Base-by-base conservation (phyloP, 2,113 vertebrate genomes). In the Malaclemys terrapin region DNA sequence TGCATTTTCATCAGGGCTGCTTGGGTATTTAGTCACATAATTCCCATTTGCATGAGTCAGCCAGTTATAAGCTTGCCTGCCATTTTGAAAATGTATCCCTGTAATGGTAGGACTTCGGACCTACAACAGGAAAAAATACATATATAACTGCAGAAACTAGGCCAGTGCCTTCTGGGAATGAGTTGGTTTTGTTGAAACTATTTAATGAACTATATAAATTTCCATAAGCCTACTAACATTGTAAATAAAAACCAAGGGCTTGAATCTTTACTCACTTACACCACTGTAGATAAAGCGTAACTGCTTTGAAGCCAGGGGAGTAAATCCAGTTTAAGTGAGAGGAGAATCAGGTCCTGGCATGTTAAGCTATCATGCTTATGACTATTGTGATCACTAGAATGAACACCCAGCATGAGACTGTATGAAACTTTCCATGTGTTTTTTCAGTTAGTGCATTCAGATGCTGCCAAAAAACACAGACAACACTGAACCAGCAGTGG, bases 341-440 rank as follows among this genome's bases (percentile, higher is more conserved):
- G 91, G 50, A 92, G 92, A 84, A 88, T 42, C n/a, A 69, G 59
- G 29, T 50, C 31, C 29, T 35, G 81, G 69, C 72, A 95, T 89
- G 85, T 96, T 92, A 93, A 94, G 83, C 76, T 52, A 29, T 45
- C 49, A 89, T 0, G 1, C 42, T 95, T 42, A 94, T 93, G 89
- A 49, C 79, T 94, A 90, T 53, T 93, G 65, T 75, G 82, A 94
- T 96, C 62, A 90, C 94, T 95, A 86, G 91, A 97, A 98, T 69
- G 80, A 96, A 91, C 35, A 88, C 85, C 95, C 95, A 95, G 87
- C 6, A 8, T 59, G 84, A 94, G 65, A 93, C 91, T 88, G 53
- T 83, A 90, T 72, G 92, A 96, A 93, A 81, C 57, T 45, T 94
- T 91, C 0, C 92, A 95, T 82, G 94, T 69, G 42, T 0, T 80